Evolutionary conservation across 2,888 invertebrate species (phyloP).

Genomic region (Phalera bucephala): DNA sequence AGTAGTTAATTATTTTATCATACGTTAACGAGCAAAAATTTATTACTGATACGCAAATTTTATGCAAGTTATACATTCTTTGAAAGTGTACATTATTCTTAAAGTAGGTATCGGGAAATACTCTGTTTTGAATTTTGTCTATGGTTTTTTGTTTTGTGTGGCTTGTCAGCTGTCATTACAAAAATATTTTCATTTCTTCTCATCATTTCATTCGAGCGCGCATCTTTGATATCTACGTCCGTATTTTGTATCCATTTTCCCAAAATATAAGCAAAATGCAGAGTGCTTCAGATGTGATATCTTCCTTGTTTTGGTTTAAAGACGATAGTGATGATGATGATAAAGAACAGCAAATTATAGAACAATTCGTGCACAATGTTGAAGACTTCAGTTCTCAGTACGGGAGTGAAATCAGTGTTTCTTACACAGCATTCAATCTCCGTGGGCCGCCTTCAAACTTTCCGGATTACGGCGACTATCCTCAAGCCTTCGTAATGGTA

Average conservation of each 20-base stretch:
- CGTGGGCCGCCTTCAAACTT: constrained; percentile 92
- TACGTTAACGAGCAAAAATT: no score
- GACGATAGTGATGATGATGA: constrained; percentile 53
- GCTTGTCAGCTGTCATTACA: not conserved
- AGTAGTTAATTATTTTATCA: no score
- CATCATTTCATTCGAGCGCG: constrained; percentile 21
- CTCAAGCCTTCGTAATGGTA: constrained; percentile 95
- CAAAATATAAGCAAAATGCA: constrained; percentile 52
- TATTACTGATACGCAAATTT: no score
- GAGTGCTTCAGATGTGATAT: constrained; percentile 69
- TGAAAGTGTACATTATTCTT: no score
- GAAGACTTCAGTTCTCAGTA: constrained; percentile 95
- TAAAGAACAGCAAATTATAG: constrained; percentile 75
- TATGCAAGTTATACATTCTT: no score
- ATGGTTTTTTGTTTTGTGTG: no score
- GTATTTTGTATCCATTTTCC: constrained; percentile 5
- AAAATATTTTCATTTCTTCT: not conserved
- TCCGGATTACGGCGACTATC: constrained; percentile 95
- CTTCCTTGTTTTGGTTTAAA: constrained; percentile 69
- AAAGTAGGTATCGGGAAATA: no score
- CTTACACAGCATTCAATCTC: constrained; percentile 94
- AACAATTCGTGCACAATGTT: constrained; percentile 91
- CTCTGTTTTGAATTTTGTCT: no score
- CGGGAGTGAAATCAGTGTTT: constrained; percentile 93
- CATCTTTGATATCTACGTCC: constrained; percentile 4